A percentile compares a stretch with the other conserved stretches of the same genome.
These are phyloP conservation scores for Aquatica leii DNA, from an alignment of 2,888 invertebrate genomes.

Conservation along the genomic window DNA sequence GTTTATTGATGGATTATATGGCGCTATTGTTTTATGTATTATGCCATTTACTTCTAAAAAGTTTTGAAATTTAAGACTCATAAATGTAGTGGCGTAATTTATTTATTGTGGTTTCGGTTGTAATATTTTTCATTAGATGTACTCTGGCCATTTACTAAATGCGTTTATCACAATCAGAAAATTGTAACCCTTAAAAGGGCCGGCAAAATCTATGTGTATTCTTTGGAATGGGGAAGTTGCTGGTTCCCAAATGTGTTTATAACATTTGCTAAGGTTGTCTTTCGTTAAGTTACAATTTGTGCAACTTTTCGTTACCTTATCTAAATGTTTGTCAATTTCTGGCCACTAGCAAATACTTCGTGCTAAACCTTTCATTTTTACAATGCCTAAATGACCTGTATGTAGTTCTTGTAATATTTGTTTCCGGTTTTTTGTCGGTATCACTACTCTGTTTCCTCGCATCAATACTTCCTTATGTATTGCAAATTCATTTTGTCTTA, in stretches of 20 bases:
- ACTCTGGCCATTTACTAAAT: constrained; percentile 3
- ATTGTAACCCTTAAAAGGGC: neutral
- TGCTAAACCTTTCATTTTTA: constrained; percentile 6
- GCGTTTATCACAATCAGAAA: neutral
- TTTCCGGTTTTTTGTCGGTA: neutral
- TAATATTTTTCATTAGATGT: constrained; percentile 2
- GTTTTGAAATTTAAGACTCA: neutral
- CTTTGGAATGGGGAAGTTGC: constrained; percentile 4
- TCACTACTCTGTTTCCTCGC: constrained; percentile 4
- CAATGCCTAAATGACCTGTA: constrained; percentile 5
- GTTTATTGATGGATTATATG: neutral
- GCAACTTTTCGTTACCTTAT: constrained; percentile 5
- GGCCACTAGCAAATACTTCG: constrained; percentile 7
- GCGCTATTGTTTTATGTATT: neutral
- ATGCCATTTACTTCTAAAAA: neutral
- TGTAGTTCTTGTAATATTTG: constrained; percentile 4
- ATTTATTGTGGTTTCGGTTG: constrained; percentile 3
- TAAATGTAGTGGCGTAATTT: constrained; percentile 2
- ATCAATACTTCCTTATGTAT: constrained; percentile 1
- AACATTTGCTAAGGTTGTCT: neutral
- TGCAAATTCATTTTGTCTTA: constrained; percentile 1
- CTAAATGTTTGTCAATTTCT: constrained; percentile 8
- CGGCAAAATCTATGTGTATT: constrained; percentile 1
- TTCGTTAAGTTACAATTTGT: constrained; percentile 3
- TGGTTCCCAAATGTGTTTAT: neutral